Evolutionary conservation across 2,113 vertebrate species (phyloP).

Genomic region (Myxocyprinus asiaticus): DNA sequence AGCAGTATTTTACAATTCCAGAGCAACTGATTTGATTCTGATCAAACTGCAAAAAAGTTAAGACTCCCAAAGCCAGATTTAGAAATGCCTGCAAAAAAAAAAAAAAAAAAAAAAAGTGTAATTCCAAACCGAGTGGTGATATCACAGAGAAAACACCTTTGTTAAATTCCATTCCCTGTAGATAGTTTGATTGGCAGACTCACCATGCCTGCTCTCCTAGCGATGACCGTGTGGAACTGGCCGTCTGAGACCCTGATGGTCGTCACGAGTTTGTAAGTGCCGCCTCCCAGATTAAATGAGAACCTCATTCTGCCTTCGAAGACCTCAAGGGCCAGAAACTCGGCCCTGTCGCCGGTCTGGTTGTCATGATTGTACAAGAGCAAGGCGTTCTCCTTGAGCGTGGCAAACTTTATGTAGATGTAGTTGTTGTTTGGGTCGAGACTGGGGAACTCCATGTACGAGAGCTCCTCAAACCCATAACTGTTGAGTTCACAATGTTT

Average conservation of each 20-base stretch:
- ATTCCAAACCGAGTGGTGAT: too few species aligned
- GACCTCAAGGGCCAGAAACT: slow-evolving; percentile 94
- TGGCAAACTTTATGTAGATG: slow-evolving; percentile 96
- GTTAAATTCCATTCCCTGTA: not conserved
- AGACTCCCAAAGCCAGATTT: too few species aligned
- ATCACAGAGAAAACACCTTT: too few species aligned
- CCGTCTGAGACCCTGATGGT: slow-evolving; percentile 91
- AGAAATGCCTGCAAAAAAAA: too few species aligned
- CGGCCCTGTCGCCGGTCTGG: slow-evolving; percentile 90
- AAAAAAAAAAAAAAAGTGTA: too few species aligned
- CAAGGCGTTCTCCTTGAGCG: slow-evolving; percentile 86
- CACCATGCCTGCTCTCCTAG: slow-evolving; percentile 94
- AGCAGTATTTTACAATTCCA: too few species aligned
- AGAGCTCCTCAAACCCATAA: slow-evolving; percentile 95
- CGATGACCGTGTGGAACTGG: slow-evolving; percentile 94
- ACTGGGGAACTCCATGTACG: slow-evolving; percentile 97
- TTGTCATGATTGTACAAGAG: slow-evolving; percentile 95
- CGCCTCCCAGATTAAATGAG: slow-evolving; percentile 93
- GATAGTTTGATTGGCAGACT: slow-evolving; percentile 53
- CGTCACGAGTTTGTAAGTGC: slow-evolving; percentile 88
- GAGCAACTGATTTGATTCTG: too few species aligned
- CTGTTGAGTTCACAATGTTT: slow-evolving; percentile 98
- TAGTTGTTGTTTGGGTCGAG: slow-evolving; percentile 98
- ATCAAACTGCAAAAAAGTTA: too few species aligned
- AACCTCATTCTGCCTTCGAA: slow-evolving; percentile 85